These are phyloP conservation scores for Zaprionus obscuricornis DNA, from an alignment of 2,888 invertebrate genomes.

Conservation along the genomic window DNA sequence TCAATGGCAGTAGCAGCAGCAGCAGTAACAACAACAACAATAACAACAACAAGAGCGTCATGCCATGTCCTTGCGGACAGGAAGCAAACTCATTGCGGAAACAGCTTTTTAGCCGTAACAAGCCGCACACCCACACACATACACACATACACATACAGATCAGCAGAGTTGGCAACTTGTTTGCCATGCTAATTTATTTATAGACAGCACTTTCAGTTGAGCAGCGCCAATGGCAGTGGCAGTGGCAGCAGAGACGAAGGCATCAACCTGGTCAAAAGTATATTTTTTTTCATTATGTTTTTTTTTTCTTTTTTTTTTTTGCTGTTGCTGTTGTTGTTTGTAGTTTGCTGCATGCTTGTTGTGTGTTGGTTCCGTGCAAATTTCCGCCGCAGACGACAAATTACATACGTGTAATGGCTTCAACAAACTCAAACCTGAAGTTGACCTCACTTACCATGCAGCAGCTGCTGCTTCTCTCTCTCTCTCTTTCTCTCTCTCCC, in stretches of 20 bases:
- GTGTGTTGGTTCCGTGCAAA: slow-evolving; percentile 59
- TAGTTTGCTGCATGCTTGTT: slow-evolving; percentile 9
- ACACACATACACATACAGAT: slow-evolving; percentile 17
- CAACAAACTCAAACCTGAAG: no score
- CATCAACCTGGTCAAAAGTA: slow-evolving; percentile 22
- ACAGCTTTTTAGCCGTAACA: slow-evolving; percentile 78
- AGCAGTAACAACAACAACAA: background rate
- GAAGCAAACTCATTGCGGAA: slow-evolving; percentile 78
- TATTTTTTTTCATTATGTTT: slow-evolving; percentile 7
- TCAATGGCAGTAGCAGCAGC: slow-evolving; percentile 62
- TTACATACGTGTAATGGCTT: slow-evolving; percentile 65
- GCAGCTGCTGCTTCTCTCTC: no score
- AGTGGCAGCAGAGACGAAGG: background rate
- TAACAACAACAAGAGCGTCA: slow-evolving; percentile 5
- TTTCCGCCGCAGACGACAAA: slow-evolving; percentile 77
- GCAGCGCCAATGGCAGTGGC: background rate
- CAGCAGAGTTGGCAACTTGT: slow-evolving; percentile 58
- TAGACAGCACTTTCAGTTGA: slow-evolving; percentile 62
- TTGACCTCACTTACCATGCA: no score
- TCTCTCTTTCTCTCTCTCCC: background rate
- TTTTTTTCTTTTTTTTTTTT: background rate
- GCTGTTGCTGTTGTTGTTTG: background rate
- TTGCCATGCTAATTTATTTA: slow-evolving; percentile 80
- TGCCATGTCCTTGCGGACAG: slow-evolving; percentile 69
- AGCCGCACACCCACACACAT: slow-evolving; percentile 44